Base-by-base conservation (phyloP, 1,140 invertebrate species). In the Muscidifurax raptorellus region DNA sequence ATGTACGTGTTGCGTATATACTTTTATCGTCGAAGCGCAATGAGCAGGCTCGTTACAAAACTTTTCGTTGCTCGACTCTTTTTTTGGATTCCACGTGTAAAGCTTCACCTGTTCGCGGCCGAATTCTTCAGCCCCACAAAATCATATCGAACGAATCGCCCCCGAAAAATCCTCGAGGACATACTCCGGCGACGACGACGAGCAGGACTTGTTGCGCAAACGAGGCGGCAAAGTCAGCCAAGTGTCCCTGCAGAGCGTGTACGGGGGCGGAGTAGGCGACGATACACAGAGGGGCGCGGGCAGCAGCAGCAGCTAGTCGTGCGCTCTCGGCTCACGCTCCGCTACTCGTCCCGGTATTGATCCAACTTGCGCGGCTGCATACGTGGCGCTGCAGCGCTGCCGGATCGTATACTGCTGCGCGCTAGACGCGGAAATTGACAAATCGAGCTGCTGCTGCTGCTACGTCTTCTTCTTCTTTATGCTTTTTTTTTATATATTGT, bases 121-220 rank as follows among this genome's bases (percentile, higher is more conserved):
- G n/a, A 7, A 9, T 40, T 40, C 9, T 10, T 40, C n/a, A 4
- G 44, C 44, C 9, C 44, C 7, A 47, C 44, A 22, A 22, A 59
- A n/a, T n/a, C 1, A n/a, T 59, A n/a, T n/a, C n/a, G n/a, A n/a
- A n/a, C 52, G 52, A 59, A 59, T 47, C 44, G 52, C 18, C 6
- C 22, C 18, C 52, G 22, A 59, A 59, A 59, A 59, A 59, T n/a
- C 52, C 36, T 10, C 59, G 59, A 64, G 4, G 7, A n/a, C 1
- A 22, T 13, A 22, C 28, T 10, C 9, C 71, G 71, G 22, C 13
- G 18, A n/a, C 12, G 69, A 10, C 27, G 69, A 27, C 32, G 7
- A 78, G 30, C 10, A 25, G 32, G 66, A 80, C 78, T 80, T 80
- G 78, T 80, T 80, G 78, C 78, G 66, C 66, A 28, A 77, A 44